phyloP scores from a whole-genome alignment of 1,140 invertebrate genomes.

The Brachionus calyciflorus region DNA sequence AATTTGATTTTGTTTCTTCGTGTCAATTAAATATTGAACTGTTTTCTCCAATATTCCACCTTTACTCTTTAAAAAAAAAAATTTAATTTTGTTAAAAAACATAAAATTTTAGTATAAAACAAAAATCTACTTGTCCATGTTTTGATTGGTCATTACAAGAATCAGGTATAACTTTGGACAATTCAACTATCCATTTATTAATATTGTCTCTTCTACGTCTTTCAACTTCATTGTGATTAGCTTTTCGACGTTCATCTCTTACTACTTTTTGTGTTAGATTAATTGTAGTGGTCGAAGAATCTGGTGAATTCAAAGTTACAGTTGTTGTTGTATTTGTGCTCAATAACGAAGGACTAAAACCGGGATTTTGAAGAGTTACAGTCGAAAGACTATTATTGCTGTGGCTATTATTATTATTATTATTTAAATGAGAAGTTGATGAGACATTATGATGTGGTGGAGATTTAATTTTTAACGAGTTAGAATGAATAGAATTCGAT shows the following conservation, averaged over 20 bases:
- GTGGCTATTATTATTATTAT: too few relatives aligned
- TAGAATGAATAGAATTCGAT: neutral
- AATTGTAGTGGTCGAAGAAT: neutral
- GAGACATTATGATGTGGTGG: neutral
- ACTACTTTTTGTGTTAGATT: constrained; percentile 49
- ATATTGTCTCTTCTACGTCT: constrained; percentile 76
- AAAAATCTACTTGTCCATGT: constrained; percentile 30
- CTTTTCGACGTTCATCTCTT: constrained; percentile 60
- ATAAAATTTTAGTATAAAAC: neutral
- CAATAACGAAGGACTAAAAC: neutral
- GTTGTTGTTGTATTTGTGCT: neutral
- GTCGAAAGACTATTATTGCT: constrained; percentile 10
- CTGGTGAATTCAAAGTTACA: constrained; percentile 13
- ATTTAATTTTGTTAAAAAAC: neutral
- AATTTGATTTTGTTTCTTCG: constrained; percentile 8
- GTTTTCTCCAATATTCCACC: constrained; percentile 38
- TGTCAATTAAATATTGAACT: constrained; percentile 2
- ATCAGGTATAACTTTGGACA: constrained; percentile 73
- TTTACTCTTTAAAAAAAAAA: constrained; percentile 20
- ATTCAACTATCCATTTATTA: constrained; percentile 87
- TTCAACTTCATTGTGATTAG: constrained; percentile 64
- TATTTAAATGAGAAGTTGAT: neutral
- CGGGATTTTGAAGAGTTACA: constrained; percentile 9
- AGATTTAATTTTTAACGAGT: neutral
- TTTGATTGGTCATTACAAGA: constrained; percentile 56